A percentile compares a stretch with the other conserved stretches of the same genome.
phyloP scores from a whole-genome alignment of 2,113 vertebrate species.

The Podarcis cretensis region DNA sequence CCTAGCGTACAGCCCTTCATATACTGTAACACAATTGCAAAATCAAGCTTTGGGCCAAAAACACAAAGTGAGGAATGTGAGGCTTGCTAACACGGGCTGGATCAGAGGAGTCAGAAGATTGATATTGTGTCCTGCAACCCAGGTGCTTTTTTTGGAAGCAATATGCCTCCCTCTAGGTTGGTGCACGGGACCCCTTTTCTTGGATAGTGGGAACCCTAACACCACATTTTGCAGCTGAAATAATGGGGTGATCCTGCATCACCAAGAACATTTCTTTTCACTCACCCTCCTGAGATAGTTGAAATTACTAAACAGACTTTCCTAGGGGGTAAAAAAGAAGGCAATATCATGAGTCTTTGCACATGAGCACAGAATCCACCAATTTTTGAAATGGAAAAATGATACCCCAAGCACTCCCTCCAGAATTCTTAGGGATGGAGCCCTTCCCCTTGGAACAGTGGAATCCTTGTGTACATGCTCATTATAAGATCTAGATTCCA shows the following conservation, averaged over 20 bases:
- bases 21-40: too few species aligned
- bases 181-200: neutral
- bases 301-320: neutral
- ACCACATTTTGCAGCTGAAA: neutral
- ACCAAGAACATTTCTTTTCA: neutral
- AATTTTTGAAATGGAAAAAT: neutral
- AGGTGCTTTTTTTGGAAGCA: neutral
- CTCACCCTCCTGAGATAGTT: neutral
- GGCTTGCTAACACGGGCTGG: neutral
- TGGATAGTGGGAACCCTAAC: neutral
- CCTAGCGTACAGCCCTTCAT: too few species aligned
- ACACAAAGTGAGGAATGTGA: neutral
- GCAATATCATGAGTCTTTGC: neutral
- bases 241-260: neutral
- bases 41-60: neutral
- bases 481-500: neutral
- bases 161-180: too few species aligned
- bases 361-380: neutral
- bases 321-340: neutral
- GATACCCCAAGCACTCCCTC: neutral
- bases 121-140: neutral
- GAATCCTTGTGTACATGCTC: neutral
- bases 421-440: neutral
- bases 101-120: neutral
- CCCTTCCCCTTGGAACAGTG: neutral